Evolutionary conservation across 2,113 vertebrate genomes (phyloP), one percentile per base, ranked within the genome.

Genomic region (Stomatorhinus ivindoensis): DNA sequence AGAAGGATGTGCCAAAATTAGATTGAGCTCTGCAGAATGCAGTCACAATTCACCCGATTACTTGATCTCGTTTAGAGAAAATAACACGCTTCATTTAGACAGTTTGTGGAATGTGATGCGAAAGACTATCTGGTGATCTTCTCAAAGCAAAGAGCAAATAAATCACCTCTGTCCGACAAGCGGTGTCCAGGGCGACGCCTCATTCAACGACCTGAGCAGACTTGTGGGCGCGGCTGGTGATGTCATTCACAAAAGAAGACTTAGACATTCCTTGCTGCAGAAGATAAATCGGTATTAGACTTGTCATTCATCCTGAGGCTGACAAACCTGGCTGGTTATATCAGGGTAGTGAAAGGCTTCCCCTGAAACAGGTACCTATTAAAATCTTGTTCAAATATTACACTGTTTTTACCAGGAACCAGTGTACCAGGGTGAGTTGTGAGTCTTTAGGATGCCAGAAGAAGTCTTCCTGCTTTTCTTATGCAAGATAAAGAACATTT

Each of bases 221-320:
- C 48, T 55, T 91, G 73, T 93, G 89, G 5, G 42, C 91, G 0
- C 69, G 3, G 4, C 86, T 90, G 87, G 94, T 94, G 87, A 7
- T 65, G 0, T 90, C 39, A 51, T 95, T 96, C 61, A 95, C 50
- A 90, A 96, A 96, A 15, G 69, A 7, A 15, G 92, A 94, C 93
- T 97, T 97, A 61, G 92, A 89, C 17, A 97, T 91, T 0, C 97
- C 97, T 94, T 97, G 93, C 98, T 99, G 96, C 80, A 69, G 21
- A 82, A 90, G 24, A 87, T 21, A 65, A 58, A 65, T 46, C 21
- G 7, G 82, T 47, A 84, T 84, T 42, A 84, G 44, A n/a, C 82
- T 39, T 80, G 73, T 35, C 73, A 80, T 5, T 42, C 35, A 76
- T 39, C 31, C 5, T 35, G 4, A 39, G 31, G 15, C 31, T 76